Evolutionary conservation across 2,797 vertebrate genomes (phyloP).

Genomic region (Moxostoma hubbsi): DNA sequence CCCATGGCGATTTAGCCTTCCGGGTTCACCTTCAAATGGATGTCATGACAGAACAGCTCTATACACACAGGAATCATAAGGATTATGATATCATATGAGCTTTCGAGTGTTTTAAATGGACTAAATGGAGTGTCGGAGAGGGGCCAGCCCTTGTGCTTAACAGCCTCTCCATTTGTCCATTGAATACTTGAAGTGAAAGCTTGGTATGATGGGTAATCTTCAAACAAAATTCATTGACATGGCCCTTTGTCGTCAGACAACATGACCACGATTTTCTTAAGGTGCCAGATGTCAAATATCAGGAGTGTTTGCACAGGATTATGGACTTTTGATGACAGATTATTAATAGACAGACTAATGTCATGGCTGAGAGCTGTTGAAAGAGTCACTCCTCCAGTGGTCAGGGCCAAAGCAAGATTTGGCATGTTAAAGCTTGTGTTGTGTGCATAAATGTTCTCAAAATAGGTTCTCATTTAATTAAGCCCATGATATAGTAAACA

Average conservation of each 20-base stretch:
- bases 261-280: background rate
- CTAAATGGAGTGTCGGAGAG: conserved; percentile 20
- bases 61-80: conserved; percentile 27
- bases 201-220: conserved; percentile 20
- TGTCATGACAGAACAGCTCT: too few relatives aligned
- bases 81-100: conserved; percentile 25
- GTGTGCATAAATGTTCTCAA: conserved; percentile 6
- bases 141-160: conserved; percentile 1
- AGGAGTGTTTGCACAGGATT: conserved; percentile 35
- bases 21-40: too few relatives aligned
- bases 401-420: conserved; percentile 12
- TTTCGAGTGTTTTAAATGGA: conserved; percentile 28
- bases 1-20: too few relatives aligned
- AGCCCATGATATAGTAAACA: conserved; percentile 6
- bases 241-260: background rate
- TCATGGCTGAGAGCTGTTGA: conserved; percentile 3
- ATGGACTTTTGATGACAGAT: conserved; percentile 18
- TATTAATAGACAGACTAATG: conserved; percentile 43
- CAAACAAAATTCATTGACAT: conserved; percentile 7
- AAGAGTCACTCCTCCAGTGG: background rate
- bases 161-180: conserved; percentile 32
- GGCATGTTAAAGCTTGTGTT: background rate
- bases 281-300: conserved; percentile 31
- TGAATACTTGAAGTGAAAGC: conserved; percentile 15
- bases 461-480: conserved; percentile 35